Evolutionary conservation across 2,797 vertebrate species (phyloP).

Genomic region (Sus cebifrons): DNA sequence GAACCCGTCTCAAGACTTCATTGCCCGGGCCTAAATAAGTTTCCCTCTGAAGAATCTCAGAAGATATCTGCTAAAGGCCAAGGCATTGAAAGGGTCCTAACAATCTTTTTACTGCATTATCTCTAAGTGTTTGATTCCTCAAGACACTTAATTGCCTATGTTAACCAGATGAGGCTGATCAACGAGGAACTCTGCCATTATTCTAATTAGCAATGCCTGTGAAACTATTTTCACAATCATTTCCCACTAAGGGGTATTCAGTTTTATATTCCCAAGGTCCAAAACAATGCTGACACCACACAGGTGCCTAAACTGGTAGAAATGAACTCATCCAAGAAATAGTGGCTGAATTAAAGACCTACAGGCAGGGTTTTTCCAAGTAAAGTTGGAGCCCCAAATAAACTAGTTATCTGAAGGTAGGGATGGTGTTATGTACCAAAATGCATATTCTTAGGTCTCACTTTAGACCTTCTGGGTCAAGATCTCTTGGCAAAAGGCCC

Average conservation of each 20-base stretch:
- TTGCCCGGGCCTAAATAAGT: background rate
- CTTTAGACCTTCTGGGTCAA: background rate
- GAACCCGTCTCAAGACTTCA: constrained; percentile 22
- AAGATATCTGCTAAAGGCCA: background rate
- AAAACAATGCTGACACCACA: background rate
- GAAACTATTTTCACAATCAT: background rate
- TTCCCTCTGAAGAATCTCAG: constrained; percentile 5
- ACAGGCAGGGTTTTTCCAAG: background rate
- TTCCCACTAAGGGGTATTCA: background rate
- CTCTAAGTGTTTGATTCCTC: background rate
- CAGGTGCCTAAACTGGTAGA: constrained; percentile 6
- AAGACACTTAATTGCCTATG: constrained; percentile 56
- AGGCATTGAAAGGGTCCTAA: constrained; percentile 15
- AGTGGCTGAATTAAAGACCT: constrained; percentile 13
- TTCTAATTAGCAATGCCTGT: constrained; percentile 21
- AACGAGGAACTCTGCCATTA: constrained; percentile 38
- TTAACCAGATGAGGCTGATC: background rate
- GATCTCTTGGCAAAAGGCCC: constrained; percentile 3
- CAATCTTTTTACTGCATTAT: constrained; percentile 37
- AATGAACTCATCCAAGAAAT: background rate
- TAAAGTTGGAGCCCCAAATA: background rate
- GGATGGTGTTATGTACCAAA: background rate
- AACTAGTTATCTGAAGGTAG: background rate
- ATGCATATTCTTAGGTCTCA: background rate
- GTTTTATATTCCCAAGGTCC: constrained; percentile 24